Evolutionary conservation across 2,113 vertebrate species (phyloP).

Genomic region (Clarias macrocephalus): DNA sequence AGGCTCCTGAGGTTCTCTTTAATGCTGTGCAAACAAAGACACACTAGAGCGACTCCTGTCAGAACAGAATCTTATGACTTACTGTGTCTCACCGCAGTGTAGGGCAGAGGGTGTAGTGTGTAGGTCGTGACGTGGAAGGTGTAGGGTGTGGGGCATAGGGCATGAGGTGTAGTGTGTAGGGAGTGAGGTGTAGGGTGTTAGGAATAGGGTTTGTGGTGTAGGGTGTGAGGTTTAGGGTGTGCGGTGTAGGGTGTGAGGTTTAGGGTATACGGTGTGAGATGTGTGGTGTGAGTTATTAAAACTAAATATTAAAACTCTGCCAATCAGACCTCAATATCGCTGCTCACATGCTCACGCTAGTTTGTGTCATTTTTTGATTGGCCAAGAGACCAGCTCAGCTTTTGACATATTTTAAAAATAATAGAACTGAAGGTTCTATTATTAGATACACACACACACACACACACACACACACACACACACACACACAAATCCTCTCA

Average conservation of each 20-base stretch:
- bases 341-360: no score
- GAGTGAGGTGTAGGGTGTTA: background rate
- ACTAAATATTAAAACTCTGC: no score
- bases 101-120: background rate
- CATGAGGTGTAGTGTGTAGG: background rate
- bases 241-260: background rate
- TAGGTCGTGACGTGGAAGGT: background rate
- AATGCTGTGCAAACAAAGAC: slow-evolving; percentile 35
- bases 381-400: no score
- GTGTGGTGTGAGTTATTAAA: no score
- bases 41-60: slow-evolving; percentile 33
- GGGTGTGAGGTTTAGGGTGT: background rate
- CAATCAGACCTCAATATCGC: no score
- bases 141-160: background rate
- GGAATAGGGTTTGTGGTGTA: background rate
- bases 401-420: no score
- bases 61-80: slow-evolving; percentile 23
- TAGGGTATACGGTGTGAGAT: background rate
- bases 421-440: no score
- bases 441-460: no score
- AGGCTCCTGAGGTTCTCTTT: background rate
- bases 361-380: no score
- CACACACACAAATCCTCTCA: no score
- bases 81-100: background rate
- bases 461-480: no score